Percentiles rank a stretch among this genome's conserved stretches.
Conservation (phyloP, 2,797 vertebrate genomes). For the Malurus leucopterus region DNA sequence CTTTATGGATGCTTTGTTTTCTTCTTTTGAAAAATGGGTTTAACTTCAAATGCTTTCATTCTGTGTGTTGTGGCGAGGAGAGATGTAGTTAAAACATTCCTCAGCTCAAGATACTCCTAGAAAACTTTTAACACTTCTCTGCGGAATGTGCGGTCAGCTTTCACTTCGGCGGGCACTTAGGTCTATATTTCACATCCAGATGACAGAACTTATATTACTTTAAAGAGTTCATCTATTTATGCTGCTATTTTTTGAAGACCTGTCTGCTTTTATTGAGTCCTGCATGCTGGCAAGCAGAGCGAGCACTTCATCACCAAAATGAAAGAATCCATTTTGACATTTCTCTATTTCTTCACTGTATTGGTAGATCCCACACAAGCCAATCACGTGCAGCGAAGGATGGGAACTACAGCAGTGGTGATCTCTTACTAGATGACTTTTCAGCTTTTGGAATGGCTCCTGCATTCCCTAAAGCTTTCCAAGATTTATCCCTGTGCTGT, state of each 20-base stretch:
- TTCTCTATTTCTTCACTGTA: conserved; percentile 38
- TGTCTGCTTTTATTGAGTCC: conserved; percentile 72
- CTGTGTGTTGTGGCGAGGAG: conserved; percentile 1
- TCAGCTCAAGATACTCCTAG: conserved; percentile 19
- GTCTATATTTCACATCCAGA: conserved; percentile 63
- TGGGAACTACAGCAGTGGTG: not conserved
- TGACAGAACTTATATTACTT: conserved; percentile 74
- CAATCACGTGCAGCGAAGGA: not conserved
- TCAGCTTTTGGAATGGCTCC: not conserved
- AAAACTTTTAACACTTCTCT: conserved; percentile 32
- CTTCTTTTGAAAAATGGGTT: conserved; percentile 32
- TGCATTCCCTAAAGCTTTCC: not conserved
- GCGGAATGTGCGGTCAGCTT: not conserved
- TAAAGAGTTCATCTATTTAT: conserved; percentile 77
- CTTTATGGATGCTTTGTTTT: conserved; percentile 31
- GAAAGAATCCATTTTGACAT: conserved; percentile 61
- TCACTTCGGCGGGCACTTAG: not conserved
- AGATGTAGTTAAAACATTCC: conserved; percentile 12
- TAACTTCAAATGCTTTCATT: not conserved
- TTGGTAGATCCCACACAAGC: not conserved
- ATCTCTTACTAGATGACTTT: not conserved
- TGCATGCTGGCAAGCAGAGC: conserved; percentile 33
- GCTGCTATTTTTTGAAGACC: conserved; percentile 71
- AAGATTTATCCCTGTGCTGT: not conserved
- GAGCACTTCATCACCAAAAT: conserved; percentile 70